These are phyloP conservation scores for Sogatella furcifera DNA, from an alignment of 1,140 invertebrate genomes.

Conservation along the genomic window DNA sequence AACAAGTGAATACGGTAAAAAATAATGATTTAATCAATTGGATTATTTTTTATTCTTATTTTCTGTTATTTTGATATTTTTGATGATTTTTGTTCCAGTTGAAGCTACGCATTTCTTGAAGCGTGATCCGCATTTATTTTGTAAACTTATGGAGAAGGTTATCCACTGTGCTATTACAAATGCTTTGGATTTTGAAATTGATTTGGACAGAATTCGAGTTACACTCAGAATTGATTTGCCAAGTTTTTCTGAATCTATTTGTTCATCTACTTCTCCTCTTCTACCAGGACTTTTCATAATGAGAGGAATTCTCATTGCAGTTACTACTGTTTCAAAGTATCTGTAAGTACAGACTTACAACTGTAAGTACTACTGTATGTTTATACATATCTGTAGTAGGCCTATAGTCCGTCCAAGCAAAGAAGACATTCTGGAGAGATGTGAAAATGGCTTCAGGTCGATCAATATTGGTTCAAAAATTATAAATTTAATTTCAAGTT, in stretches of 20 bases:
- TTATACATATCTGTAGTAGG: no score
- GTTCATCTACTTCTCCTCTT: background rate
- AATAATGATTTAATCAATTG: no score
- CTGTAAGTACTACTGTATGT: no score
- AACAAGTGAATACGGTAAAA: no score
- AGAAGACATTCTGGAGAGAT: no score
- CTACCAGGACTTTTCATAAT: slow-evolving; percentile 7
- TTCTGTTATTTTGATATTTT: no score
- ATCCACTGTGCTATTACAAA: slow-evolving; percentile 2
- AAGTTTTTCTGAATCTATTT: background rate
- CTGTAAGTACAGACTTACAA: no score
- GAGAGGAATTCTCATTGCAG: slow-evolving; percentile 12
- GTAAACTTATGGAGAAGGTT: background rate
- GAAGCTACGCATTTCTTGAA: background rate
- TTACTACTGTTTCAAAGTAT: slow-evolving; percentile 12
- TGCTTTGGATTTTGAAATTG: background rate
- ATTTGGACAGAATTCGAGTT: background rate
- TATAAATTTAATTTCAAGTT: no score
- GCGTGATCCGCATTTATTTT: slow-evolving; percentile 1
- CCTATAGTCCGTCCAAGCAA: no score
- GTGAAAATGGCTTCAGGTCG: no score
- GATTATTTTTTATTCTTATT: no score
- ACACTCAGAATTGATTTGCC: background rate
- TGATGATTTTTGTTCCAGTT: background rate
- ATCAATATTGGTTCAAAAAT: no score